Base-by-base conservation (phyloP, 2,888 invertebrate species). In the Cheilosia vernalis region DNA sequence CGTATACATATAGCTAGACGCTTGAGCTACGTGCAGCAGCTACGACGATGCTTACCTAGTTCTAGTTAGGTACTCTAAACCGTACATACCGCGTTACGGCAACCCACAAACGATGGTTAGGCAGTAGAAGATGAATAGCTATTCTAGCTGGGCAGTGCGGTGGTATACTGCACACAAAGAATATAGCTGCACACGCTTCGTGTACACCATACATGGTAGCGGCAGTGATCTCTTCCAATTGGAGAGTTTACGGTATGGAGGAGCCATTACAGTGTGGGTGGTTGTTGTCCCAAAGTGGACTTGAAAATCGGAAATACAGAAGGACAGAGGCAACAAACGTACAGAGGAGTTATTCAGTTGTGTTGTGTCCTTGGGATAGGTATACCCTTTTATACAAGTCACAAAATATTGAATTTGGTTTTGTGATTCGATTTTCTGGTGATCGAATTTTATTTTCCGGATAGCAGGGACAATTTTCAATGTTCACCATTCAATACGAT, bases 31-130 rank as follows among this genome's bases (percentile, higher is more conserved):
- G 55, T 51, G 30, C 55, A 37, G 30, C 55, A 37, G 56, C 30
- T 17, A 40, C 42, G 56, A 56, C 37, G 64, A 83, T 83, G 49
- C 83, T 83, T 78, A 78, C 78, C 83, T 78, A 83, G 83, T 67
- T 83, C 66, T 61, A 63, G 78, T 55, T 78, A 9, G 27, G 27
- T 9, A 49, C 67, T 76, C 69, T 51, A 63, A 58, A 33, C 33
- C 56, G 40, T 47, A 49, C 21, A 27, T 47, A 42, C 49, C 15
- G 44, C 63, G 33, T 53, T 49, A 44, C 27, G 56, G 44, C 49
- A 81, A 81, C 69, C 76, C 56, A 67, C 73, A 61, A 74, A 66
- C 60, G 56, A 17, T 74, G 66, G 49, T 33, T 37, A 61, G 58
- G 30, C 37, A 74, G 74, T 37, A 44, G 15, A 47, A 74, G 74